These are phyloP conservation scores for Megalops atlanticus DNA, from an alignment of 2,113 vertebrate genomes.

Conservation along the genomic window DNA sequence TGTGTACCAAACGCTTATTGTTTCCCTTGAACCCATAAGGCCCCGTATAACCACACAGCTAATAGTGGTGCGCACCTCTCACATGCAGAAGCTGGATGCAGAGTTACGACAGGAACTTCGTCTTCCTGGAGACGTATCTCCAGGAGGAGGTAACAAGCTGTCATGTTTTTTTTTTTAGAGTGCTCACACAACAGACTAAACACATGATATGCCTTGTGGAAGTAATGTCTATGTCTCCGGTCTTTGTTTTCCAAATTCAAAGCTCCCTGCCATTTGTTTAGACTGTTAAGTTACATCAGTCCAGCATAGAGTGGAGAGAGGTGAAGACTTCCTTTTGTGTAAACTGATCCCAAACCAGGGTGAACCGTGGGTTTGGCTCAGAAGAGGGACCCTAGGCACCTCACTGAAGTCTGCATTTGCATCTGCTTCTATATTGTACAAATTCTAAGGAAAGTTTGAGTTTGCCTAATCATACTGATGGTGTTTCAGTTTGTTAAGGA, in stretches of 20 bases:
- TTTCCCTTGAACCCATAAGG: background rate
- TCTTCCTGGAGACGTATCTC: background rate
- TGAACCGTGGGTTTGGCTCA: too few relatives aligned
- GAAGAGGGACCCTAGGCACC: too few relatives aligned
- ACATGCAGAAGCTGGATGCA: background rate
- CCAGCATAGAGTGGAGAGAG: background rate
- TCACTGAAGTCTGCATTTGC: too few relatives aligned
- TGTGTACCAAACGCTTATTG: constrained; percentile 24
- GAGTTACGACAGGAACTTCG: background rate
- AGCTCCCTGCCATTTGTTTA: background rate
- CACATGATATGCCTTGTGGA: background rate
- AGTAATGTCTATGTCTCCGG: background rate
- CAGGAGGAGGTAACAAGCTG: background rate
- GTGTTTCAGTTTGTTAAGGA: too few relatives aligned
- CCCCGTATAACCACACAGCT: background rate
- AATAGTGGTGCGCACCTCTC: background rate
- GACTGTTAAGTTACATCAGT: background rate
- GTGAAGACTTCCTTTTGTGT: too few relatives aligned
- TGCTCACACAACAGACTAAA: background rate
- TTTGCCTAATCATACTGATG: too few relatives aligned
- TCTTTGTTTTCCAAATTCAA: background rate
- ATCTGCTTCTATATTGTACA: too few relatives aligned
- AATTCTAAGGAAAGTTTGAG: too few relatives aligned
- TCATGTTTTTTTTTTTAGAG: background rate
- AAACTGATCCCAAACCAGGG: too few relatives aligned